Evolutionary conservation across 2,888 invertebrate species (phyloP).

Genomic region (Ommatoiulus sabulosus): DNA sequence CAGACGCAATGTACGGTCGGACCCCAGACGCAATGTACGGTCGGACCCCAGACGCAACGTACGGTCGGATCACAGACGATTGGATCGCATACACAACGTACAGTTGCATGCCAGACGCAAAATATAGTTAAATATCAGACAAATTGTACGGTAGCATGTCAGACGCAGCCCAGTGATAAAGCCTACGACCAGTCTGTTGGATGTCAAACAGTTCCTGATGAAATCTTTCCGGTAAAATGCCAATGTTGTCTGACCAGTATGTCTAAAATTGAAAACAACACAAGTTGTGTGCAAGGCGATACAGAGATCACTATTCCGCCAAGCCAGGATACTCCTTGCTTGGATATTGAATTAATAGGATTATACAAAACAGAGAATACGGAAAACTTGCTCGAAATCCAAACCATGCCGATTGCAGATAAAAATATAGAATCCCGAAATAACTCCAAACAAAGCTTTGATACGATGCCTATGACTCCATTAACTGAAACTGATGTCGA

Average conservation of each 20-base stretch:
- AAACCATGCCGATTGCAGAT: neutral
- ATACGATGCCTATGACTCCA: neutral
- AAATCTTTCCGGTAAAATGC: neutral
- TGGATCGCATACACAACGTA: neutral
- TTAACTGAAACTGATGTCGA: neutral
- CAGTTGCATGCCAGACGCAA: neutral
- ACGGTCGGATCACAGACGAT: neutral
- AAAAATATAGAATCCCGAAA: neutral
- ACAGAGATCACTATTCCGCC: neutral
- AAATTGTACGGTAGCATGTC: neutral
- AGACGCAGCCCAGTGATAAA: neutral
- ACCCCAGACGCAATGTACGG: neutral
- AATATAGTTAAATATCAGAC: neutral
- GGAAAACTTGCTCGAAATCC: neutral
- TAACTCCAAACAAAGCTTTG: neutral
- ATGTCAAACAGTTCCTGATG: neutral
- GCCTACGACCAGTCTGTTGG: neutral
- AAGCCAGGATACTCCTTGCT: neutral
- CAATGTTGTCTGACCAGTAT: neutral
- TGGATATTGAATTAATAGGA: neutral
- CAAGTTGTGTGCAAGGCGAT: neutral
- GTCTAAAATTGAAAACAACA: neutral
- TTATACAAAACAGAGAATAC: neutral
- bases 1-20: neutral
- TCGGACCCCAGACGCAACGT: neutral